A percentile compares a stretch with the other conserved stretches of the same genome.
Evolutionary conservation across 1,140 invertebrate genomes (phyloP).

Genomic region (Geopemphigus sp.): DNA sequence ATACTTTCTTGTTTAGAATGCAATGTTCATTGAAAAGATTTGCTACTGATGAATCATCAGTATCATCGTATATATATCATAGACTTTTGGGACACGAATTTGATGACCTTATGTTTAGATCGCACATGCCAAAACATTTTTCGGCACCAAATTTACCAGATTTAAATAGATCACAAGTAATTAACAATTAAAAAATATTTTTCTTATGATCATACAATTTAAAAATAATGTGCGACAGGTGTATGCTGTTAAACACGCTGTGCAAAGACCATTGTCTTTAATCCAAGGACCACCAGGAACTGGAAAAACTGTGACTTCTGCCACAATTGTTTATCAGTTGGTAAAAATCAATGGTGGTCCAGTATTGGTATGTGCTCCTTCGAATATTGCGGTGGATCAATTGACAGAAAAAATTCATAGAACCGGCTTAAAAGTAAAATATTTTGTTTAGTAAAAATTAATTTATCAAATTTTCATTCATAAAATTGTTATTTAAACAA

Average conservation of each 20-base stretch:
- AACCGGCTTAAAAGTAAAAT: slow-evolving; percentile 80
- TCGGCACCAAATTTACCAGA: slow-evolving; percentile 96
- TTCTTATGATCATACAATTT: not conserved
- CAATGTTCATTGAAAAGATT: slow-evolving; percentile 91
- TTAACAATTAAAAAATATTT: not conserved
- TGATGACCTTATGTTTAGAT: slow-evolving; percentile 89
- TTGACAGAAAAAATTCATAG: slow-evolving; percentile 98
- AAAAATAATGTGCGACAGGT: slow-evolving; percentile 61
- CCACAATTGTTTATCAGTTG: slow-evolving; percentile 97
- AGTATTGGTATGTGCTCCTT: slow-evolving; percentile 96
- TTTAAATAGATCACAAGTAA: slow-evolving; percentile 87
- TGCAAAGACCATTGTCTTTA: slow-evolving; percentile 92
- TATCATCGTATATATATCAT: slow-evolving; percentile 97
- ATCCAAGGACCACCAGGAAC: slow-evolving; percentile 87
- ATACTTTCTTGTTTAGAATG: slow-evolving; percentile 69
- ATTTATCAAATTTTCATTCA: not conserved
- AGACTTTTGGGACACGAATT: slow-evolving; percentile 94
- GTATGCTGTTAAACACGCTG: slow-evolving; percentile 97
- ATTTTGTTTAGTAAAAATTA: not conserved
- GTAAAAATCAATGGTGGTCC: slow-evolving; percentile 92
- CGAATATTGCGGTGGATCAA: slow-evolving; percentile 99
- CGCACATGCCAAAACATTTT: slow-evolving; percentile 91
- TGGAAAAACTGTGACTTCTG: slow-evolving; percentile 98
- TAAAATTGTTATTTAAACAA: slow-evolving; percentile 33
- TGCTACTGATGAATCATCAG: slow-evolving; percentile 92